Evolutionary conservation across 2,797 vertebrate species (phyloP), one percentile per base, ranked within the genome.

Genomic region (Gymnopithys bicolor): DNA sequence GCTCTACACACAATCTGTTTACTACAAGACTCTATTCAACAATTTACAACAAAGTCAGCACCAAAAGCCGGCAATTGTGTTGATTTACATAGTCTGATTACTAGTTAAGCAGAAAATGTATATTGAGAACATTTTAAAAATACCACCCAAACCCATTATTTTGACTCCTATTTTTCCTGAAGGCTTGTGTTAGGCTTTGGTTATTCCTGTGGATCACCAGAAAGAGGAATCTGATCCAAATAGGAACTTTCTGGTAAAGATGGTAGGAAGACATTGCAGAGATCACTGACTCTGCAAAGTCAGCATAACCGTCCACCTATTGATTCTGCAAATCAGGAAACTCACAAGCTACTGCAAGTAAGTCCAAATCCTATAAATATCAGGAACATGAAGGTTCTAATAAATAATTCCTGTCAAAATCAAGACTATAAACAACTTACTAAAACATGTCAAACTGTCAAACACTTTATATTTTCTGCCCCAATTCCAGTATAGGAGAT

Each of bases 321-420:
- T 76, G 78, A 91, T 87, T 91, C 75, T 89, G 51, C 51, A 94
- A 89, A 89, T 84, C 75, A 83, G 83, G 68, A 73, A 76, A 76
- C 28, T 91, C 84, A 66, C 43, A 87, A 69, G 22, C 63, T 87
- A 55, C 75, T 82, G 59, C 52, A 92, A 87, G 82, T 82, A 89
- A 92, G 94, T 85, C 70, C 78, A 91, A 95, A 91, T 76, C 51
- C 64, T 89, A 80, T 85, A 92, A 94, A 82, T 84, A 92, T 59
- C 27, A 76, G 48, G 71, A 94, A 94, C 22, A 28, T 21, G n/a
- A 91, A 79, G 22, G 64, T 83, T 92, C 59, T 39, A 84, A 39
- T 85, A 96, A 95, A 87, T 82, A 94, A 85, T 70, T 82, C 19
- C 45, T 70, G 79, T 63, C 82, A 89, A 91, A 87, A 45, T 45